Percentiles rank a stretch among this genome's conserved stretches.
Conservation (phyloP, 2,888 invertebrate species). For the Dermolepida albohirtum region DNA sequence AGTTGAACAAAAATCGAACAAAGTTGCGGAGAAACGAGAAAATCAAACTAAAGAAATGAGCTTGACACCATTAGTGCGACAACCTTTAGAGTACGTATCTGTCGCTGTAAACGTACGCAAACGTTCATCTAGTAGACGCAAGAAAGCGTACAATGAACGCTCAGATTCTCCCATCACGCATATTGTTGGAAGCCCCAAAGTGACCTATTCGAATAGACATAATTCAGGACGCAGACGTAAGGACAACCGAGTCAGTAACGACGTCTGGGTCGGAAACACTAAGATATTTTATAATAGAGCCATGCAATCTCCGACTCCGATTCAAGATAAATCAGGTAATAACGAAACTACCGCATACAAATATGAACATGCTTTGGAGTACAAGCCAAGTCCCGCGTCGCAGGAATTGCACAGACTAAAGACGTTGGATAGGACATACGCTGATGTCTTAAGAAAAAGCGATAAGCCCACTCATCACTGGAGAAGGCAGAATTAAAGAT, state of each 20-base stretch:
- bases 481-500: slow-evolving; percentile 39
- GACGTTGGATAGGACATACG: slow-evolving; percentile 85
- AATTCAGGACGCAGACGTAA: slow-evolving; percentile 60
- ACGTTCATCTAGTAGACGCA: slow-evolving; percentile 74
- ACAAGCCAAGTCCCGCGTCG: slow-evolving; percentile 79
- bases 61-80: slow-evolving; percentile 76
- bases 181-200: slow-evolving; percentile 71
- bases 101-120: slow-evolving; percentile 76
- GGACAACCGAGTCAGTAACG: slow-evolving; percentile 54
- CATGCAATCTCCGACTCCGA: slow-evolving; percentile 70
- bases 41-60: slow-evolving; percentile 66
- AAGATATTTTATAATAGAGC: slow-evolving; percentile 72
- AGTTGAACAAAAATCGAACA: slow-evolving; percentile 61
- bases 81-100: slow-evolving; percentile 80
- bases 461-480: slow-evolving; percentile 60
- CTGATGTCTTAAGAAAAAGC: slow-evolving; percentile 82
- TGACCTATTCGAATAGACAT: slow-evolving; percentile 71
- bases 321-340: slow-evolving; percentile 63
- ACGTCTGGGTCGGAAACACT: slow-evolving; percentile 79
- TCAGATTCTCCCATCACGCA: slow-evolving; percentile 78
- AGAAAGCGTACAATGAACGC: slow-evolving; percentile 74
- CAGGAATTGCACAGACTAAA: slow-evolving; percentile 86
- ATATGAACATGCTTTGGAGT: slow-evolving; percentile 64
- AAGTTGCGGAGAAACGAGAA: slow-evolving; percentile 57
- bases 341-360: slow-evolving; percentile 51